Percentiles rank a stretch among this genome's conserved stretches.
Conservation (phyloP, 2,797 vertebrate species). For the Hybognathus amarus region DNA sequence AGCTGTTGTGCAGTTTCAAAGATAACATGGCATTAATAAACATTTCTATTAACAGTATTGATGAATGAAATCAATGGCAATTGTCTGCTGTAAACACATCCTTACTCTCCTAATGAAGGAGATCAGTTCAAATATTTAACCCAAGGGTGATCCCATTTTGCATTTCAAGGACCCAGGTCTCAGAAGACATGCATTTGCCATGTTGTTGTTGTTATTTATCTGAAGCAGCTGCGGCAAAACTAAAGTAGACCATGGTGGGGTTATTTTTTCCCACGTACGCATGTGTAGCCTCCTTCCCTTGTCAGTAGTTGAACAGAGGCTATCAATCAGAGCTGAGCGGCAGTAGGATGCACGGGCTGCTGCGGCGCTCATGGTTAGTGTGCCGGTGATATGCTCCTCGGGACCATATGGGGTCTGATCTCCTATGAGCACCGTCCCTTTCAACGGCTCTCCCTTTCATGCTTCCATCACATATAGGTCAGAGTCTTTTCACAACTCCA, state of each 20-base stretch:
- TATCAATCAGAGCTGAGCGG: constrained; percentile 66
- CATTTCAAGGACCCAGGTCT: constrained; percentile 40
- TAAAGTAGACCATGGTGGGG: constrained; percentile 56
- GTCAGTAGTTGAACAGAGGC: constrained; percentile 70
- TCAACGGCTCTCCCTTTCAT: constrained; percentile 9
- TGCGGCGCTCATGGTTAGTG: constrained; percentile 65
- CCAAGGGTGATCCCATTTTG: not conserved
- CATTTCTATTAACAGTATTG: constrained; percentile 40
- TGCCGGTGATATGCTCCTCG: constrained; percentile 63
- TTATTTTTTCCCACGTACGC: constrained; percentile 70
- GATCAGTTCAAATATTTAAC: constrained; percentile 20
- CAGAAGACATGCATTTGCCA: constrained; percentile 4
- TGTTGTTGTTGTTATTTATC: constrained; percentile 19
- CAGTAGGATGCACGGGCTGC: constrained; percentile 51
- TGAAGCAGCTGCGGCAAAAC: constrained; percentile 59
- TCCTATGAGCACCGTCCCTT: constrained; percentile 35
- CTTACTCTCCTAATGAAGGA: constrained; percentile 10
- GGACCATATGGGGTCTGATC: constrained; percentile 68
- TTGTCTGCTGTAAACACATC: constrained; percentile 18
- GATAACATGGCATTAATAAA: constrained; percentile 18
- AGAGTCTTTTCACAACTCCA: constrained; percentile 28
- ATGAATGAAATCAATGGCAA: constrained; percentile 31
- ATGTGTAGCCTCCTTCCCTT: constrained; percentile 63
- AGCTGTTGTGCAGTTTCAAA: constrained; percentile 13
- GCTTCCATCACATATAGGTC: constrained; percentile 53